phyloP scores from a whole-genome alignment of 2,797 vertebrate genomes.

The Pangasius sanitwongsei region DNA sequence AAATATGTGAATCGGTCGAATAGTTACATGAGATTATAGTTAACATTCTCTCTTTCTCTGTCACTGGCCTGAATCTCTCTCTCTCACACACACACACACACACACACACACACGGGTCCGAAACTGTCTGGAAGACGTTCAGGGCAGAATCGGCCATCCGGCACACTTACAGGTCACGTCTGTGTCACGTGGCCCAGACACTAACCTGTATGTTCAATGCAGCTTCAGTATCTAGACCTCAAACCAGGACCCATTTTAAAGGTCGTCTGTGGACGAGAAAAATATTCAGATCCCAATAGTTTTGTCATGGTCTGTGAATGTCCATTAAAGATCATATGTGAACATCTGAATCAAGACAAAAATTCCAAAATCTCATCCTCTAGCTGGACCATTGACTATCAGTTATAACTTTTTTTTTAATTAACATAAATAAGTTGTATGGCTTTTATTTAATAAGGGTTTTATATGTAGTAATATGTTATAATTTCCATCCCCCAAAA shows the following conservation, averaged over 20 bases:
- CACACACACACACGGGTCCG: neutral
- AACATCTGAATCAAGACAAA: neutral
- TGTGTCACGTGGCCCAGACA: neutral
- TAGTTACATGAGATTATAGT: neutral
- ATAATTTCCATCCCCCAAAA: neutral
- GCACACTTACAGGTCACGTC: neutral
- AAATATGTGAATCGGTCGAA: neutral
- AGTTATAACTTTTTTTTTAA: neutral
- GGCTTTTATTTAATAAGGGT: neutral
- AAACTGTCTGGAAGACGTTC: neutral
- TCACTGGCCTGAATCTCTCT: neutral
- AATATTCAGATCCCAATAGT: neutral
- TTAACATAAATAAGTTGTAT: neutral
- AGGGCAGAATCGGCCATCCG: neutral
- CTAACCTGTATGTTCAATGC: neutral
- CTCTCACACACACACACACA: neutral
- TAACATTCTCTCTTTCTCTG: neutral
- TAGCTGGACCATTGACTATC: neutral
- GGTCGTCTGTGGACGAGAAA: neutral
- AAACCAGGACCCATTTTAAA: neutral
- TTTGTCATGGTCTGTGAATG: neutral
- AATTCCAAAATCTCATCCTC: neutral
- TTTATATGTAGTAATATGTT: neutral
- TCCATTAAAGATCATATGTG: neutral
- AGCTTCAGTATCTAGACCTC: neutral